Conservation (phyloP, 2,113 vertebrate genomes). For the Condylura cristata region DNA sequence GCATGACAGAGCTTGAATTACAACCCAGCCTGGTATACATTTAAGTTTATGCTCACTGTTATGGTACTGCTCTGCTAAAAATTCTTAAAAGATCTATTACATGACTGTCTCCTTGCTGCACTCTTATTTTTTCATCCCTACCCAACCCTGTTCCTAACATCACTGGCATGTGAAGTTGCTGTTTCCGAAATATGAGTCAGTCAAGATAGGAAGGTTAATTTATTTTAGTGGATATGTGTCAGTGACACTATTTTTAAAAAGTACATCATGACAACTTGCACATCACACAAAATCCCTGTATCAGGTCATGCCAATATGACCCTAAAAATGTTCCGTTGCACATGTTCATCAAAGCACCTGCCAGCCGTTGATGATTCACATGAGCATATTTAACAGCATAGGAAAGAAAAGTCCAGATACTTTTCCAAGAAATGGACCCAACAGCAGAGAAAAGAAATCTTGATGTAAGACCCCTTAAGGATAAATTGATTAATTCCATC, state of each 20-base stretch:
- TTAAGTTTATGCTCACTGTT: background rate
- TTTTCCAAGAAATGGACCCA: conserved; percentile 42
- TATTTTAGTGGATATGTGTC: conserved; percentile 64
- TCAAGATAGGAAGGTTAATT: conserved; percentile 45
- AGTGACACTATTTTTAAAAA: conserved; percentile 69
- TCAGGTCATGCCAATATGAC: background rate
- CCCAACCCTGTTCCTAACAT: background rate
- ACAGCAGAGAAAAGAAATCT: background rate
- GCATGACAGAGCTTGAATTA: background rate
- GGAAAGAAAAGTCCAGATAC: conserved; percentile 11
- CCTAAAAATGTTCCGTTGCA: background rate
- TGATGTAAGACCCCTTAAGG: background rate
- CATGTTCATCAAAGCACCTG: background rate
- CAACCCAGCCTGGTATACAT: background rate
- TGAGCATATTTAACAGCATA: background rate
- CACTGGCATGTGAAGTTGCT: conserved; percentile 26
- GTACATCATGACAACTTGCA: conserved; percentile 38
- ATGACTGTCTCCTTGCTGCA: background rate
- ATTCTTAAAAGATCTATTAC: background rate
- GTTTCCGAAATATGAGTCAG: conserved; percentile 56
- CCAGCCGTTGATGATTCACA: background rate
- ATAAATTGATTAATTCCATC: background rate
- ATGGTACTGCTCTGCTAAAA: background rate
- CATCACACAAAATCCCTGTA: conserved; percentile 51
- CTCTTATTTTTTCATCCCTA: background rate